Conservation (phyloP, 2,888 invertebrate species). For the Heteromyza rotundicornis region DNA sequence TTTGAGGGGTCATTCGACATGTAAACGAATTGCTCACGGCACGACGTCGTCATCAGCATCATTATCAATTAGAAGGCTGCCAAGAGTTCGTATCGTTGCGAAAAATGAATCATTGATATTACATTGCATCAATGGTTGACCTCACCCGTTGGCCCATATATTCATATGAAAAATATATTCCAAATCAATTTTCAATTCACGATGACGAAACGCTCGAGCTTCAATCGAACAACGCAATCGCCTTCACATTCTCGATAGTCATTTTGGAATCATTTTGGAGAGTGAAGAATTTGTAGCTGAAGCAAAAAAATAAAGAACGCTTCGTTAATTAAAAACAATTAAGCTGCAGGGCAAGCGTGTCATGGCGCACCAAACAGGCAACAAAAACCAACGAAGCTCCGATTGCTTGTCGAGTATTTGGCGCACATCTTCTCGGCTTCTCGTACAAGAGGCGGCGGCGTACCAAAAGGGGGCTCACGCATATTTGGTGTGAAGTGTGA, state of each 20-base stretch:
- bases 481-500: slow-evolving; percentile 12
- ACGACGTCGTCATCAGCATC: not conserved
- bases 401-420: not conserved
- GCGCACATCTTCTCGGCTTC: not conserved
- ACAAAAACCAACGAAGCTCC: not conserved
- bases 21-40: not conserved
- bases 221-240: not conserved
- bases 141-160: not conserved
- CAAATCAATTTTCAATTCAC: not conserved
- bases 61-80: slow-evolving; percentile 12
- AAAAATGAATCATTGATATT: slow-evolving; percentile 14
- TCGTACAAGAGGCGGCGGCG: no score
- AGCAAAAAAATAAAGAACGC: no score
- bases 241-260: no score
- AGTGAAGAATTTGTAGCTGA: slow-evolving; percentile 40
- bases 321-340: slow-evolving; percentile 61
- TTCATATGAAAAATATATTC: no score
- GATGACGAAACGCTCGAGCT: not conserved
- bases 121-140: not conserved
- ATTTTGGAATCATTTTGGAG: no score
- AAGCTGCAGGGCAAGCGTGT: slow-evolving; percentile 51
- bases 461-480: no score
- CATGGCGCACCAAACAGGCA: slow-evolving; percentile 31
- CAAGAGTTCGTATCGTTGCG: not conserved
- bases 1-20: not conserved